Evolutionary conservation across 2,113 vertebrate genomes (phyloP), one percentile per base, ranked within the genome.

Genomic region (Enhydra lutris): DNA sequence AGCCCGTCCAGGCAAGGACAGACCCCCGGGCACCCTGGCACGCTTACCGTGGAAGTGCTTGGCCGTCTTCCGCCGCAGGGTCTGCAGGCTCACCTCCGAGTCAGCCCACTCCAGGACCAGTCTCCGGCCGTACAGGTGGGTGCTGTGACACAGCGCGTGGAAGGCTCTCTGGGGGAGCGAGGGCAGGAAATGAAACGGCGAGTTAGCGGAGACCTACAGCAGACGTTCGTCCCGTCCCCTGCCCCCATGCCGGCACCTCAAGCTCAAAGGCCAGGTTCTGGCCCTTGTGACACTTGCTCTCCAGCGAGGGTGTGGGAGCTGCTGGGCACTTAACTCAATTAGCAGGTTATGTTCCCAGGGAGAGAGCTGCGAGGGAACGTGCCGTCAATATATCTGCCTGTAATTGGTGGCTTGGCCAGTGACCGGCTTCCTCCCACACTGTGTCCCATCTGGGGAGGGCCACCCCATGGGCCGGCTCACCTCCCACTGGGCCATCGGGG

Each of bases 51-150:
- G 99, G 98, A 99, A 99, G 97, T 99, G 99, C 80, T 99, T 98
- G 0, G 99, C 99, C 0, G 99, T 99, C 98, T 99, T 99, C 86
- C 99, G 98, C 83, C 99, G 99, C 97, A 99, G 97, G 42, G 99
- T 97, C 93, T 99, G 99, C 50, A 99, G 98, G 0, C 99, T 99
- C 84, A 99, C 99, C 96, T 99, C 99, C 0, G 99, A 95, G 79
- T 99, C 99, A 0, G 99, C 99, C 99, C 99, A 99, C 97, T 99
- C 99, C 97, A 99, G 97, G 80, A 99, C 99, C 94, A 99, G 99
- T 94, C 99, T 99, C 69, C 99, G 99, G 78, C 99, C 99, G 0
- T 99, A 99, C 97, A 99, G 90, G 98, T 99, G 99, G 0, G 99
- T 99, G 98, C 99, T 99, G 98, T 99, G 99, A 98, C 99, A 99